A percentile compares a stretch with the other conserved stretches of the same genome.
Evolutionary conservation across 2,113 vertebrate genomes (phyloP).

Genomic region (Recurvirostra avosetta): DNA sequence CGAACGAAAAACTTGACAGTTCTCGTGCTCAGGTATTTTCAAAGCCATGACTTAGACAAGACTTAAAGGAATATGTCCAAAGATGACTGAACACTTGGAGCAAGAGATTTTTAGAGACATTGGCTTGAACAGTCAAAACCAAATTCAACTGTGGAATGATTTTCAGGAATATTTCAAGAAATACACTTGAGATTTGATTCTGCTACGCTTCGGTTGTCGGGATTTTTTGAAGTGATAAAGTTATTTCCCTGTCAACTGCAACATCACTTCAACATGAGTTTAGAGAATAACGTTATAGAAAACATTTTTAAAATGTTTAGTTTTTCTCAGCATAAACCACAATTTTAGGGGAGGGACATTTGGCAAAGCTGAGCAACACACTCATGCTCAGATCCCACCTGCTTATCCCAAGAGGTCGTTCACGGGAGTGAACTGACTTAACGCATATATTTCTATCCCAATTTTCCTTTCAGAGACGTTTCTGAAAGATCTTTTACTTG

Average conservation of each 20-base stretch:
- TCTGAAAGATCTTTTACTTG: not conserved
- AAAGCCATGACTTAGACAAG: not conserved
- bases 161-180: not conserved
- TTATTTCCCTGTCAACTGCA: not conserved
- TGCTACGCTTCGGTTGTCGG: not conserved
- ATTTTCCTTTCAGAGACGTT: not conserved
- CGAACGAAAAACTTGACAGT: not conserved
- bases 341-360: not conserved
- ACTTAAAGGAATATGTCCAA: not conserved
- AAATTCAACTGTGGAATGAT: not conserved
- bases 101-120: not conserved
- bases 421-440: not conserved
- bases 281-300: not conserved
- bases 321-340: not conserved
- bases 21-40: not conserved
- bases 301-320: not conserved
- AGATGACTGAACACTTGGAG: not conserved
- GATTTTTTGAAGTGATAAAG: not conserved
- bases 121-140: not conserved
- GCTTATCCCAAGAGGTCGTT: not conserved
- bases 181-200: not conserved
- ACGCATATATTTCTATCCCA: not conserved
- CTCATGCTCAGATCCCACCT: not conserved
- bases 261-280: not conserved
- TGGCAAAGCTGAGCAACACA: not conserved